Percentiles rank a stretch among this genome's conserved stretches.
Evolutionary conservation across 92 coral and sea anemone genomes (phyloP).

Genomic region (Pocillopora meandrina): DNA sequence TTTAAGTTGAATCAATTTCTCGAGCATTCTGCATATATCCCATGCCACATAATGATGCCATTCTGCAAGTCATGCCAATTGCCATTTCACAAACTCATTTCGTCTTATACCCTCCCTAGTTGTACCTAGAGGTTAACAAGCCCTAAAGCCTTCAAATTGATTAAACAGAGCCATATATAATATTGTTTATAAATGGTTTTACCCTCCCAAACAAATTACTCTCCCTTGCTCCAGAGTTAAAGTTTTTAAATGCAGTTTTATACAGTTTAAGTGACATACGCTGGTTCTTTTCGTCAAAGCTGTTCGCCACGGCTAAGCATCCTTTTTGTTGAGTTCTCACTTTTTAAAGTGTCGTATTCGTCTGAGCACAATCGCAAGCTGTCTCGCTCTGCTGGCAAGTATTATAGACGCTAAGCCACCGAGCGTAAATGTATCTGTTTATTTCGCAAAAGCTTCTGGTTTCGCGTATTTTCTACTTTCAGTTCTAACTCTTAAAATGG

Average conservation of each 20-base stretch:
- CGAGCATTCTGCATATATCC: conserved; percentile 20
- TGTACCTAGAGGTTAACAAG: conserved; percentile 1
- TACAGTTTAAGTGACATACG: conserved; percentile 26
- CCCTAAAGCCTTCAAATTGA: conserved; percentile 28
- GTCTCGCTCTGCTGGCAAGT: conserved; percentile 28
- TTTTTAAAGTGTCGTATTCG: conserved; percentile 3
- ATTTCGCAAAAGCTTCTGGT: conserved; percentile 20
- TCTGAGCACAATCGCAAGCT: conserved; percentile 14
- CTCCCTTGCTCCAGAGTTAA: conserved; percentile 8
- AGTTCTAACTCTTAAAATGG: conserved; percentile 18
- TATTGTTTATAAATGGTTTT: conserved; percentile 10
- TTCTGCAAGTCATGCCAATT: not conserved
- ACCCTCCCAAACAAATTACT: conserved; percentile 24
- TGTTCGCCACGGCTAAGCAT: conserved; percentile 30
- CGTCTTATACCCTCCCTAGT: not conserved
- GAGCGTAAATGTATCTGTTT: conserved; percentile 11
- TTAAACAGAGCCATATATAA: conserved; percentile 26
- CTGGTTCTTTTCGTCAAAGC: conserved; percentile 22
- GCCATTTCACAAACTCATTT: not conserved
- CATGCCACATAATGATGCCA: conserved; percentile 20
- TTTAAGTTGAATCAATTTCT: conserved; percentile 4
- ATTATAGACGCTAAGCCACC: conserved; percentile 14
- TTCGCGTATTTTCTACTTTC: conserved; percentile 15
- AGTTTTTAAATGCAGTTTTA: conserved; percentile 15
- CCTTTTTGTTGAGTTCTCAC: conserved; percentile 23